Evolutionary conservation across 92 coral and sea anemone species (phyloP).

Genomic region (Heliopora coerulea): DNA sequence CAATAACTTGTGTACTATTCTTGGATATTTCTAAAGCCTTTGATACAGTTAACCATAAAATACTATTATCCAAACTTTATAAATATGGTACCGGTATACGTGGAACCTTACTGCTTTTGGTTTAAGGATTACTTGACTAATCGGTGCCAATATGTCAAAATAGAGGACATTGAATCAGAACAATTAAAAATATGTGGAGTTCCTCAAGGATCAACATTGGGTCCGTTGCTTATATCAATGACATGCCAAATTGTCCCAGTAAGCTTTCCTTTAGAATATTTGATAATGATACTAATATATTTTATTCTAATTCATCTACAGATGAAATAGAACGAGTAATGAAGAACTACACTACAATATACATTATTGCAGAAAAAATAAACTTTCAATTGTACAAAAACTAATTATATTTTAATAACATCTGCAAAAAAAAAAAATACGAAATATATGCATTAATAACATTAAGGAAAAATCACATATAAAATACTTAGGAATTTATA

Average conservation of each 20-base stretch:
- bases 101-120: conserved; percentile 48
- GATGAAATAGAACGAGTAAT: conserved; percentile 22
- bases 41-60: conserved; percentile 59
- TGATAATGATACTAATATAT: conserved; percentile 55
- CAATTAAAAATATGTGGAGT: conserved; percentile 47
- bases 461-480: conserved; percentile 16
- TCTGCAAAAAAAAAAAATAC: conserved; percentile 20
- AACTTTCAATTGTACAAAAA: conserved; percentile 43
- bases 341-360: conserved; percentile 37
- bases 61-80: conserved; percentile 43
- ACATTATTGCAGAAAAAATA: conserved; percentile 41
- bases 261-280: conserved; percentile 49
- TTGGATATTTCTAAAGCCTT: conserved; percentile 62
- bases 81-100: conserved; percentile 58
- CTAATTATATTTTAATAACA: conserved; percentile 48
- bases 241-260: conserved; percentile 43
- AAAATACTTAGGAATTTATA: conserved; percentile 51
- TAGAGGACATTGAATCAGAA: conserved; percentile 23
- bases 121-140: conserved; percentile 6
- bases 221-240: conserved; percentile 55
- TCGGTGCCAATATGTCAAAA: conserved; percentile 5
- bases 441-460: background rate
- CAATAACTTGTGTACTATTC: conserved; percentile 58
- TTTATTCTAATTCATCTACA: conserved; percentile 39
- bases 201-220: conserved; percentile 57